A percentile compares a stretch with the other conserved stretches of the same genome.
These are phyloP conservation scores for Rhadina sibilatrix DNA, from an alignment of 2,113 vertebrate species.

Conservation along the genomic window DNA sequence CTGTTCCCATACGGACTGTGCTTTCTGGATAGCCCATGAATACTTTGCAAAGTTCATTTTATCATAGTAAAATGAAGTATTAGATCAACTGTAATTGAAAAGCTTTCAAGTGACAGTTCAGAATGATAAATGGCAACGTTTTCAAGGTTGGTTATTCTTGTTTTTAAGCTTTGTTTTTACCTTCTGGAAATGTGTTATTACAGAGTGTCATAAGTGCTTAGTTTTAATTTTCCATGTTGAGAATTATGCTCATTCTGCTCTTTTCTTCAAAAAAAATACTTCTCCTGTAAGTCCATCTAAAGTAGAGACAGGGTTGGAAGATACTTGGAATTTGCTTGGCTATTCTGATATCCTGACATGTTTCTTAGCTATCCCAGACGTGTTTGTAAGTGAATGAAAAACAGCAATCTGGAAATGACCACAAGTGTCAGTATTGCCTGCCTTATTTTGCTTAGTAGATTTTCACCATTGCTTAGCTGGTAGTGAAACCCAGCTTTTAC, in stretches of 20 bases:
- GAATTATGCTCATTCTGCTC: background rate
- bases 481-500: background rate
- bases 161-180: background rate
- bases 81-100: background rate
- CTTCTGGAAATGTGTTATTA: background rate
- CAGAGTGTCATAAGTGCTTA: background rate
- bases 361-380: background rate
- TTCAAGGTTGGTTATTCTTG: background rate
- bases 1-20: rapidly evolving
- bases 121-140: background rate
- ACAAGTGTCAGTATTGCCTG: constrained; percentile 71
- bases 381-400: background rate
- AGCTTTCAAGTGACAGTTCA: background rate
- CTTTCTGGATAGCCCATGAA: background rate
- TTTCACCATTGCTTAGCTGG: background rate
- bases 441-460: constrained; percentile 21
- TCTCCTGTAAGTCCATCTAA: background rate
- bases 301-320: background rate
- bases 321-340: background rate
- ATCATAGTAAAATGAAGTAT: background rate
- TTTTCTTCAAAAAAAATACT: background rate
- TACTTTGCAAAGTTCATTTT: background rate
- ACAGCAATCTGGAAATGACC: constrained; percentile 61
- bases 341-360: background rate
- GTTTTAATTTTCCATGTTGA: background rate